phyloP scores from a whole-genome alignment of 2,888 invertebrate species.

The Lepetodrilus schrolli region DNA sequence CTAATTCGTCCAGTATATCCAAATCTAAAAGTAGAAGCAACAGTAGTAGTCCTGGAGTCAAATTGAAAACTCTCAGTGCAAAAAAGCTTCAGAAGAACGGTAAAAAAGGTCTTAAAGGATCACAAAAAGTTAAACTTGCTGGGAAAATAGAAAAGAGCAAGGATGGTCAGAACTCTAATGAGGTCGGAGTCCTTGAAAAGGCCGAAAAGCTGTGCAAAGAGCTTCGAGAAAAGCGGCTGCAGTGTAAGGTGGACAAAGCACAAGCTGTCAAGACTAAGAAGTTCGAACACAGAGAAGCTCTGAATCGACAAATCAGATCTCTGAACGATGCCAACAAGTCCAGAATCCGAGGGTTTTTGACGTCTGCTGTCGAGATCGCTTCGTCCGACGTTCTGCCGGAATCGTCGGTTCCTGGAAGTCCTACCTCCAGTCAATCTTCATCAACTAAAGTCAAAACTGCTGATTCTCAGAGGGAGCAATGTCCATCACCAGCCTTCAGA shows the following conservation, averaged over 20 bases:
- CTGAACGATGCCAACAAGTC: constrained; percentile 49
- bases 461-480: background rate
- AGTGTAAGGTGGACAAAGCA: constrained; percentile 47
- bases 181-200: constrained; percentile 51
- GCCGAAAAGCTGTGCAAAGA: constrained; percentile 63
- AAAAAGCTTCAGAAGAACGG: background rate
- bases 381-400: background rate
- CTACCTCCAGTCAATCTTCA: background rate
- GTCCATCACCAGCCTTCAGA: background rate
- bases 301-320: constrained; percentile 48
- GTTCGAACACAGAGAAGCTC: constrained; percentile 46
- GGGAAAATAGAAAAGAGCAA: background rate
- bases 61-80: background rate
- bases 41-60: background rate
- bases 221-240: constrained; percentile 54
- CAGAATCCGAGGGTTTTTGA: constrained; percentile 53
- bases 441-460: background rate
- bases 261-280: constrained; percentile 48
- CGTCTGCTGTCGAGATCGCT: constrained; percentile 35
- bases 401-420: background rate
- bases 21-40: constrained; percentile 20
- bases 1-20: background rate
- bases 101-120: background rate
- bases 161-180: background rate
- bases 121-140: background rate